These are phyloP conservation scores for Unio delphinus DNA, from an alignment of 2,888 invertebrate species.

Conservation along the genomic window DNA sequence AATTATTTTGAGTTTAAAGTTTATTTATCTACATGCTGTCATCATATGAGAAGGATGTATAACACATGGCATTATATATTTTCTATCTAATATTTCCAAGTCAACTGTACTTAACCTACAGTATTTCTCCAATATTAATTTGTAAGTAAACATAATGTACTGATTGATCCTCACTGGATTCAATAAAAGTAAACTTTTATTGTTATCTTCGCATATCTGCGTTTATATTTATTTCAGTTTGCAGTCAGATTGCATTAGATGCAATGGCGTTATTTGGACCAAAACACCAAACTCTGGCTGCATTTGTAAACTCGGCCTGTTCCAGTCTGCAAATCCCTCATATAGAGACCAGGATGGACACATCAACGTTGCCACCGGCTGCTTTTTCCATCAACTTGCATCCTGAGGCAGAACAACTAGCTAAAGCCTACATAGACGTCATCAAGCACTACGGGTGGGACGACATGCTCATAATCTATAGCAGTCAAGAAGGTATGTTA, in stretches of 20 bases:
- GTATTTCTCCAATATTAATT: not conserved
- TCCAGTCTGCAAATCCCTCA: conserved; percentile 89
- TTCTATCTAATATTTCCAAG: too few species aligned
- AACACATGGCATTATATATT: too few species aligned
- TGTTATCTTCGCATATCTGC: not conserved
- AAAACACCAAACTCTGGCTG: conserved; percentile 78
- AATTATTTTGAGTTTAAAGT: too few species aligned
- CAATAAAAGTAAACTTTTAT: too few species aligned
- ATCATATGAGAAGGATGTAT: too few species aligned
- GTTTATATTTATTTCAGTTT: conserved; percentile 54
- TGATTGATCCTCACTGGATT: not conserved
- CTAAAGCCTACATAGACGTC: conserved; percentile 86
- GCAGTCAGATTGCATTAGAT: conserved; percentile 76
- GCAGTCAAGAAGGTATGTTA: conserved; percentile 80
- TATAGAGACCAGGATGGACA: conserved; percentile 81
- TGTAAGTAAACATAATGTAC: not conserved
- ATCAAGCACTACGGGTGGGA: conserved; percentile 86
- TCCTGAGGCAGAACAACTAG: conserved; percentile 83
- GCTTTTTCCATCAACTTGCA: conserved; percentile 89
- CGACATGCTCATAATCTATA: conserved; percentile 88
- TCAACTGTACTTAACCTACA: not conserved
- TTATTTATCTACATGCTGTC: too few species aligned
- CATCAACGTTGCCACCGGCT: conserved; percentile 74
- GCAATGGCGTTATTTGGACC: conserved; percentile 91
- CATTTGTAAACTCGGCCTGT: conserved; percentile 86